phyloP scores from a whole-genome alignment of 1,140 invertebrate species.

The Ptiloglossa arizonensis region DNA sequence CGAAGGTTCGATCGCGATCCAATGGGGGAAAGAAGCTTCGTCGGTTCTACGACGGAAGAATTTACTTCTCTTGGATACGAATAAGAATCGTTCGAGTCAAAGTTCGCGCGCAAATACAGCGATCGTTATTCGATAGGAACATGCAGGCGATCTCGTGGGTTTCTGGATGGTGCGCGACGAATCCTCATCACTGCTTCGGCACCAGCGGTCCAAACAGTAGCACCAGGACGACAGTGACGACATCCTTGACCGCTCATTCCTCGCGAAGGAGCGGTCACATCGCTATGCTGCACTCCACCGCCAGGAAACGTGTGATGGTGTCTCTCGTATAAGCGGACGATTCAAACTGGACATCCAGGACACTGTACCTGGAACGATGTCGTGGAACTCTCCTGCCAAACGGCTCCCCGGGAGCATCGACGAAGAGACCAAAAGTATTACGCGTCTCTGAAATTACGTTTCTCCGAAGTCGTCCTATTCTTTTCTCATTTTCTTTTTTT shows the following conservation, averaged over 20 bases:
- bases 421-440: neutral
- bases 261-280: conserved; percentile 75
- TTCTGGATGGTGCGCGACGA: conserved; percentile 74
- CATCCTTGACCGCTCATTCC: conserved; percentile 77
- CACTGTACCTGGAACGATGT: too few species aligned
- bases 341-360: neutral
- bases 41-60: too few species aligned
- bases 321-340: conserved; percentile 71
- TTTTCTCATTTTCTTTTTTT: too few species aligned
- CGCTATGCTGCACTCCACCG: conserved; percentile 70
- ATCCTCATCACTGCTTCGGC: conserved; percentile 77
- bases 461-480: too few species aligned
- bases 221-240: conserved; percentile 77
- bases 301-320: conserved; percentile 78
- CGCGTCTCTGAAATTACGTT: neutral
- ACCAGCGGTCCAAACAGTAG: conserved; percentile 65
- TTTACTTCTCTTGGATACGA: too few species aligned
- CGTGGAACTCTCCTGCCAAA: neutral
- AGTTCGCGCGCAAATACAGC: neutral
- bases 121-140: conserved; percentile 70
- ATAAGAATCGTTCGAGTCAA: too few species aligned
- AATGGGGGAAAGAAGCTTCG: too few species aligned
- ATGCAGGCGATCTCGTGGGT: conserved; percentile 78
- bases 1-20: too few species aligned
- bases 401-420: neutral